These are phyloP conservation scores for Lepus townsendii DNA, from an alignment of 2,797 vertebrate species.

Conservation along the genomic window DNA sequence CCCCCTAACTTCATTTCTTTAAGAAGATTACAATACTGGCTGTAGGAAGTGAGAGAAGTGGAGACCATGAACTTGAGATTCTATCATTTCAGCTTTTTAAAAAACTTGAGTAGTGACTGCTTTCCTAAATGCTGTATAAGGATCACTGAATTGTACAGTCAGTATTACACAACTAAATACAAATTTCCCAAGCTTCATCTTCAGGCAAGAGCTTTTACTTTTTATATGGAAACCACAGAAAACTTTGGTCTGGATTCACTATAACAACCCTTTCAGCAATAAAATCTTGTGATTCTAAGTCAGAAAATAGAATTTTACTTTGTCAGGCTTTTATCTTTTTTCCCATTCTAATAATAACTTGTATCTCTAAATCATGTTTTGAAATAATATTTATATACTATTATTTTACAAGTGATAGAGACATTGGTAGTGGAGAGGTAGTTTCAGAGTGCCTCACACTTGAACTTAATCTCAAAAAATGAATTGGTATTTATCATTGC, in stretches of 20 bases:
- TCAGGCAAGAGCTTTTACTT: conserved; percentile 86
- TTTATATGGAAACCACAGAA: conserved; percentile 89
- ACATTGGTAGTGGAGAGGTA: background rate
- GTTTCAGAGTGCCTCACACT: background rate
- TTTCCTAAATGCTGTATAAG: conserved; percentile 82
- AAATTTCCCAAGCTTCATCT: conserved; percentile 87
- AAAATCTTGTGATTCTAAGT: conserved; percentile 64
- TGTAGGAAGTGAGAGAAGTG: conserved; percentile 12
- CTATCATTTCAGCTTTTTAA: conserved; percentile 60
- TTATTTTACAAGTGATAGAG: background rate
- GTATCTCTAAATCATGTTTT: conserved; percentile 5
- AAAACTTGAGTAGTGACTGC: background rate
- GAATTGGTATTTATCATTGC: background rate
- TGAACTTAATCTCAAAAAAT: conserved; percentile 37
- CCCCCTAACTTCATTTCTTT: background rate
- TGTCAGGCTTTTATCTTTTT: background rate
- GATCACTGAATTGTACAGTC: conserved; percentile 84
- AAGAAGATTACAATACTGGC: background rate
- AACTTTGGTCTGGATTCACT: conserved; percentile 79
- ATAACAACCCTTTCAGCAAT: conserved; percentile 64
- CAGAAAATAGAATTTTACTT: conserved; percentile 65
- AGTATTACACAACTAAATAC: conserved; percentile 88
- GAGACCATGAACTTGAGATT: conserved; percentile 23
- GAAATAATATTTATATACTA: background rate
- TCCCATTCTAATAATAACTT: conserved; percentile 8